Evolutionary conservation across 2,113 vertebrate genomes (phyloP).

Genomic region (Zosterops lateralis): DNA sequence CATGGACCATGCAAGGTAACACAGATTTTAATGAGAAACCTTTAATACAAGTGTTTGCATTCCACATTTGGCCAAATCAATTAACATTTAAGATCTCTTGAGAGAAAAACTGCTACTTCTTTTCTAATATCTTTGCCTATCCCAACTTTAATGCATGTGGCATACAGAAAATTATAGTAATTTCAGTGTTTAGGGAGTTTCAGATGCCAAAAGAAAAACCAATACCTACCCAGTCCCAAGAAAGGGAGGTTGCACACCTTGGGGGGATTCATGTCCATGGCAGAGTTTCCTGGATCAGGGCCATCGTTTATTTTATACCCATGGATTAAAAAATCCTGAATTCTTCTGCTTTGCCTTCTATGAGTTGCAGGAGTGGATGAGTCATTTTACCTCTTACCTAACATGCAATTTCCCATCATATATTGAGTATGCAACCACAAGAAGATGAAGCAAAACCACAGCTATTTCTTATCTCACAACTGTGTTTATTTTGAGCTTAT

Average conservation of each 20-base stretch:
- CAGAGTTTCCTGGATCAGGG: conserved; percentile 37
- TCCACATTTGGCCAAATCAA: background rate
- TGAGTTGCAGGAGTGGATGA: conserved; percentile 7
- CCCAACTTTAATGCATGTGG: background rate
- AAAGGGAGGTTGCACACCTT: background rate
- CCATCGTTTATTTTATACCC: conserved; percentile 42
- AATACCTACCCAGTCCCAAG: background rate
- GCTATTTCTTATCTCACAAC: conserved; percentile 69
- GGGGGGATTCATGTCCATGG: background rate
- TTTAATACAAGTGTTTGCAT: background rate
- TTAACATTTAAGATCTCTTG: background rate
- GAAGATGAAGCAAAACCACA: conserved; percentile 49
- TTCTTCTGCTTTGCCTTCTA: conserved; percentile 23
- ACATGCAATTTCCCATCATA: conserved; percentile 49
- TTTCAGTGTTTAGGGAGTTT: background rate
- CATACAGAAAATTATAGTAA: background rate
- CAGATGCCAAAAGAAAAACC: conserved; percentile 30
- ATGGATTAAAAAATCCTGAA: conserved; percentile 23
- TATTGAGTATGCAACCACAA: conserved; percentile 8
- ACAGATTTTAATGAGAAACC: background rate
- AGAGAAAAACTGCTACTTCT: background rate
- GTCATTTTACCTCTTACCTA: conserved; percentile 50
- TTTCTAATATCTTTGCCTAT: background rate
- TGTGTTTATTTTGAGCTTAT: conserved; percentile 60
- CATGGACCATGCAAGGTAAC: background rate